phyloP scores from a whole-genome alignment of 2,797 vertebrate species.

The Tiaroga cobitis region DNA sequence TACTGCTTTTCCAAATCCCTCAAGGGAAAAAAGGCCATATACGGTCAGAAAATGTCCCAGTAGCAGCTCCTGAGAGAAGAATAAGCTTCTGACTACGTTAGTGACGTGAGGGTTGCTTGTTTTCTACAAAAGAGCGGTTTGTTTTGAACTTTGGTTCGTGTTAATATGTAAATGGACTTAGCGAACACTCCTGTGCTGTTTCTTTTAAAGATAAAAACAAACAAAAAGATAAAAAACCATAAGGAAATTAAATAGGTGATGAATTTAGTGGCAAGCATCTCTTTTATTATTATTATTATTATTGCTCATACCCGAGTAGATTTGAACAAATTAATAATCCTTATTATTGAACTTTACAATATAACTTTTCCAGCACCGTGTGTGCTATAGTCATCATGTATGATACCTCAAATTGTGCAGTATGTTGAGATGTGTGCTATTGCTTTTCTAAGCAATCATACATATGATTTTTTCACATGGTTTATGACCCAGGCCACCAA shows the following conservation, averaged over 20 bases:
- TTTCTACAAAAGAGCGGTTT: neutral
- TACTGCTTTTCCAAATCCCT: neutral
- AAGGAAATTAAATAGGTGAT: neutral
- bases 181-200: neutral
- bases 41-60: neutral
- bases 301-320: neutral
- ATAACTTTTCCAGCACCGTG: neutral
- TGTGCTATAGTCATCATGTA: neutral
- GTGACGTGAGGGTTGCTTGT: neutral
- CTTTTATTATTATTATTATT: neutral
- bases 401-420: neutral
- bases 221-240: neutral
- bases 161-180: neutral
- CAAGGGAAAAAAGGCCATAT: conserved; percentile 17
- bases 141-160: neutral
- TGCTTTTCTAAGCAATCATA: neutral
- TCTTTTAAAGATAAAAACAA: neutral
- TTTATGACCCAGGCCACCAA: neutral
- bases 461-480: neutral
- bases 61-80: conserved; percentile 29
- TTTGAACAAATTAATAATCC: neutral
- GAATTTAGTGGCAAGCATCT: neutral
- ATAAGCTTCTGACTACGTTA: neutral
- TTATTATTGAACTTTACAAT: neutral
- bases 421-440: neutral